Evolutionary conservation across 2,113 vertebrate genomes (phyloP).

Genomic region (Alexandromys fortis): DNA sequence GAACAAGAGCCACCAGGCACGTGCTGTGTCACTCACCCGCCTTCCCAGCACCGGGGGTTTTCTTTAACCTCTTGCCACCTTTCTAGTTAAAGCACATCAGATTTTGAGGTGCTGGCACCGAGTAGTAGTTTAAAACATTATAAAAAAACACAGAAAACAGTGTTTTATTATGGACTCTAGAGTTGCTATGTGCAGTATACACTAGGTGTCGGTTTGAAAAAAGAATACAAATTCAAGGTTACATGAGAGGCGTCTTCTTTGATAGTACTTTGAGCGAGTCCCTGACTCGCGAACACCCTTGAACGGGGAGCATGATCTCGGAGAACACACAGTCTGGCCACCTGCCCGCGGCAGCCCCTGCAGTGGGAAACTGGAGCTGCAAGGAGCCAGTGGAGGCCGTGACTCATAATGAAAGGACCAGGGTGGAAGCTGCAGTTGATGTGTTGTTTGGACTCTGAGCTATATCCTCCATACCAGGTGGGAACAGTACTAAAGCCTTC

Average conservation of each 20-base stretch:
- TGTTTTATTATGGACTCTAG: neutral
- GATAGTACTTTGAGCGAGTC: neutral
- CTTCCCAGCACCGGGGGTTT: neutral
- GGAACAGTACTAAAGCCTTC: neutral
- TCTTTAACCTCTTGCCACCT: neutral
- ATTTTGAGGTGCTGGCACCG: neutral
- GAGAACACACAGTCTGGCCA: neutral
- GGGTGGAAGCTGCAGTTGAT: neutral
- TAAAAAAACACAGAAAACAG: neutral
- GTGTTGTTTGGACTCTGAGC: neutral
- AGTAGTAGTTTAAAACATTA: neutral
- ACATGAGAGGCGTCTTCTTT: neutral
- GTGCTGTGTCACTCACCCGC: neutral
- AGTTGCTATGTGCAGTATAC: no score
- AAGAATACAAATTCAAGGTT: constrained; percentile 15
- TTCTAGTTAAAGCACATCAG: neutral
- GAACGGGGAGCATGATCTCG: neutral
- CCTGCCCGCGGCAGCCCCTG: neutral
- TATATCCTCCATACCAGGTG: neutral
- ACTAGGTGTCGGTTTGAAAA: neutral
- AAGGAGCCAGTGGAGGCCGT: neutral
- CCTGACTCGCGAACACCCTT: neutral
- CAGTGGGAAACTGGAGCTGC: neutral
- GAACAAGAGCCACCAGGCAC: neutral
- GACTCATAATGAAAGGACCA: neutral